These are phyloP conservation scores for Panagrolaimus sp. DNA, from an alignment of 1,140 invertebrate species.

Conservation along the genomic window DNA sequence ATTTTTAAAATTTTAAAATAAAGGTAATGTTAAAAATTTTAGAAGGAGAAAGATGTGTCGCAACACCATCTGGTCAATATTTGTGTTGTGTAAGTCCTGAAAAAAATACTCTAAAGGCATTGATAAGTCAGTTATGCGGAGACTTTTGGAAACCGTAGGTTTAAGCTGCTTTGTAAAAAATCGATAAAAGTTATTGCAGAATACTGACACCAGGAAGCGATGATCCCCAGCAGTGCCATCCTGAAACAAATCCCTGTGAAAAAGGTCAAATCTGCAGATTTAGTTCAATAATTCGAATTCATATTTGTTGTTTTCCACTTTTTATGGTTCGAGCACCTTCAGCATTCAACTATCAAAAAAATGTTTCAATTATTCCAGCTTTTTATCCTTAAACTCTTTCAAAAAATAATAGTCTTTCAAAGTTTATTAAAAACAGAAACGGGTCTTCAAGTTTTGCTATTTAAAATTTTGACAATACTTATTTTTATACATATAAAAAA, in stretches of 20 bases:
- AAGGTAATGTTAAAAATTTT: neutral
- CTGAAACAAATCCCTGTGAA: neutral
- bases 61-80: slow-evolving; percentile 8
- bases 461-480: no score
- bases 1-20: neutral
- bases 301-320: slow-evolving; percentile 9
- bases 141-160: slow-evolving; percentile 14
- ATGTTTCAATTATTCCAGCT: no score
- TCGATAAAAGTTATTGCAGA: neutral
- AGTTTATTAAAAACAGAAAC: no score
- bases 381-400: no score
- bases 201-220: neutral
- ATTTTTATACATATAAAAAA: no score
- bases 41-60: slow-evolving; percentile 11
- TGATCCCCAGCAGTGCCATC: slow-evolving; percentile 9
- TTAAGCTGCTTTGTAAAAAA: no score
- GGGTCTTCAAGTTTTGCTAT: no score
- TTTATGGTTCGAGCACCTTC: slow-evolving; percentile 2
- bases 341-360: neutral
- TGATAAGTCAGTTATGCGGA: slow-evolving; percentile 9
- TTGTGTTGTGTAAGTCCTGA: slow-evolving; percentile 4
- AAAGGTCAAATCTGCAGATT: neutral
- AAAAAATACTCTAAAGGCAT: slow-evolving; percentile 11
- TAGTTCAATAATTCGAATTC: slow-evolving; percentile 11
- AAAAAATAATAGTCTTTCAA: no score